Evolutionary conservation across 2,797 vertebrate species (phyloP).

Genomic region (Sebastes paucispinis): DNA sequence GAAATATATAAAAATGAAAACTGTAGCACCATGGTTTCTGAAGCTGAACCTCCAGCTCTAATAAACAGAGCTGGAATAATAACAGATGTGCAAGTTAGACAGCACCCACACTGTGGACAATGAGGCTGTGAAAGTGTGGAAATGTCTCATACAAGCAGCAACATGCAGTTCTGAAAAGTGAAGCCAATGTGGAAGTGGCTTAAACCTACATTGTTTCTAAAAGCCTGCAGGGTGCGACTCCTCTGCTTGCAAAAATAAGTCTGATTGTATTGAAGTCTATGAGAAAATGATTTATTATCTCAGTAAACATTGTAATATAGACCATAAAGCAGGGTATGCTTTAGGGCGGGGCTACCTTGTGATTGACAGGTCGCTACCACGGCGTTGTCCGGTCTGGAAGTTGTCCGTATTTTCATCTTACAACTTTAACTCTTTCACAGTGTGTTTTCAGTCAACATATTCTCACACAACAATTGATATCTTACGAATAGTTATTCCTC

Average conservation of each 20-base stretch:
- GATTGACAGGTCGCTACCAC: too few species aligned
- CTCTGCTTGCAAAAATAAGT: neutral
- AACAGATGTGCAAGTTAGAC: neutral
- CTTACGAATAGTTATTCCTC: accelerated
- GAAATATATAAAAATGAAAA: neutral
- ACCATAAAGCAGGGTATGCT: neutral
- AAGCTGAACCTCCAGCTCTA: neutral
- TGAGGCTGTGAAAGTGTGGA: neutral
- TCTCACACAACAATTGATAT: too few species aligned
- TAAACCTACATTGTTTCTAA: neutral
- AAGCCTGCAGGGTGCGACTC: neutral
- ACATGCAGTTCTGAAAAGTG: neutral
- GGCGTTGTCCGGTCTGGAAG: too few species aligned
- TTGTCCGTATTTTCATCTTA: neutral
- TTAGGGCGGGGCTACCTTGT: neutral
- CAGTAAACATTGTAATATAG: neutral
- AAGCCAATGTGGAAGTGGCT: neutral
- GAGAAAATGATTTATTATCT: neutral
- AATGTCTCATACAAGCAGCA: neutral
- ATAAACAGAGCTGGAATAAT: neutral
- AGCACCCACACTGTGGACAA: neutral
- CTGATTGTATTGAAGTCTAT: neutral
- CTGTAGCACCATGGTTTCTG: neutral
- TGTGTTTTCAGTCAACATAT: neutral
- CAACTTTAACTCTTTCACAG: neutral